Evolutionary conservation across 1,140 invertebrate species (phyloP), one percentile per base, ranked within the genome.

Genomic region (Chrysopa pallens): DNA sequence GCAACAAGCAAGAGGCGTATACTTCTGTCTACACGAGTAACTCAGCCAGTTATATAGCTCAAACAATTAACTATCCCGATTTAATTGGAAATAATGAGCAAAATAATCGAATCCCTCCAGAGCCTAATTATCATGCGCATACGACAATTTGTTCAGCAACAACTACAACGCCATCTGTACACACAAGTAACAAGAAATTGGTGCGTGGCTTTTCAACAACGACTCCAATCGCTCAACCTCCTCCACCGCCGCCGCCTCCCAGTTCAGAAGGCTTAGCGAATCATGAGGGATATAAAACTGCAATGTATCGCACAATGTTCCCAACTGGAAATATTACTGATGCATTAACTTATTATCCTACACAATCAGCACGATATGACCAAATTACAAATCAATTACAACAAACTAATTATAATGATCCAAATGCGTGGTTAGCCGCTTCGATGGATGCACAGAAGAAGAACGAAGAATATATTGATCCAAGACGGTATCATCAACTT

Each of bases 291-390:
- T 78, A 78, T 52, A 79, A 78, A 62, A 62, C 61, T 15, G 65
- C 67, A 2, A 67, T 73, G 56, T 74, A 78, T 52, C 64, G 75
- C 28, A 68, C 70, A 11, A 77, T 72, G 63, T 80, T 78, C 56
- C 78, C 77, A 31, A 69, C 73, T 1, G 73, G 75, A 12, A 80
- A 80, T 55, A 73, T 82, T 23, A 83, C 79, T 1, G 79, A 83
- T 53, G 78, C 78, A 13, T 58, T 82, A 33, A 76, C 76, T 0
- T 84, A 84, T 47, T 82, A 84, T 58, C 79, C 79, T 37, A 80
- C 76, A 0, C 17, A 23, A 23, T 78, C 72, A 40, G 68, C 62
- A 37, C 59, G 70, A 42, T 81, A 82, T 48, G 80, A 82, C 48
- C 72, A 74, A 38, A 71, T 72, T 0, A 63, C 60, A 43, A 55